Evolutionary conservation across 2,113 vertebrate genomes (phyloP), one percentile per base, ranked within the genome.

Genomic region (Rhynchomys soricoides): DNA sequence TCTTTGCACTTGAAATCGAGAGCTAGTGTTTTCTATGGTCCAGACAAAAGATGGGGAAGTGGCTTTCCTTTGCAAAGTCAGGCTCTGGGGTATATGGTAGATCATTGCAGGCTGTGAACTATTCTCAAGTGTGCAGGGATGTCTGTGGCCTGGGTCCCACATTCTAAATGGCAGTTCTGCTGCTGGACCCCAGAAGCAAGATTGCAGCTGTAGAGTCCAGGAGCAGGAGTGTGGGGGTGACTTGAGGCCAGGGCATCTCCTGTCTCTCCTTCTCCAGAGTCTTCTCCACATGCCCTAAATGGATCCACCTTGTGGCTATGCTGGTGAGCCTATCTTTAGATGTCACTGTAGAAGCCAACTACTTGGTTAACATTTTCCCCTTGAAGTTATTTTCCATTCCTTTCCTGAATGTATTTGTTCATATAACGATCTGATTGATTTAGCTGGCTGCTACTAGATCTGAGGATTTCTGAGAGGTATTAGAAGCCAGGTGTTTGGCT

Each of bases 401-500:
- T 62, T 77, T 82, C 48, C 12, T 34, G 45, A 2, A 64, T 85
- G 9, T n/a, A 71, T 70, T 93, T 93, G 17, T 89, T 95, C 40
- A 19, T 7, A 4, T 66, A 85, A 71, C 86, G 22, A 59, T 90
- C 82, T 77, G 73, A 86, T 73, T 88, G 77, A 86, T 15, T 68
- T 86, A 62, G 31, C 40, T 90, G 66, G 6, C 73, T 94, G 37
- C n/a, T 91, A 5, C 31, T 85, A 64, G 40, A 70, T 57, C 40
- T 1, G 9, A 48, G 71, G 86, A 17, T 92, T 95, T 37, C 59
- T 81, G 83, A 70, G 29, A 86, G 75, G 6, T 37, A 92, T 10
- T n/a, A 90, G 81, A 94, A 95, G 40, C 85, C 81, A 92, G 81
- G 40, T 70, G 55, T 31, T 92, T 83, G 71, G 34, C 3, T 95